Evolutionary conservation across 2,888 invertebrate species (phyloP).

Genomic region (Alsophila aescularia): DNA sequence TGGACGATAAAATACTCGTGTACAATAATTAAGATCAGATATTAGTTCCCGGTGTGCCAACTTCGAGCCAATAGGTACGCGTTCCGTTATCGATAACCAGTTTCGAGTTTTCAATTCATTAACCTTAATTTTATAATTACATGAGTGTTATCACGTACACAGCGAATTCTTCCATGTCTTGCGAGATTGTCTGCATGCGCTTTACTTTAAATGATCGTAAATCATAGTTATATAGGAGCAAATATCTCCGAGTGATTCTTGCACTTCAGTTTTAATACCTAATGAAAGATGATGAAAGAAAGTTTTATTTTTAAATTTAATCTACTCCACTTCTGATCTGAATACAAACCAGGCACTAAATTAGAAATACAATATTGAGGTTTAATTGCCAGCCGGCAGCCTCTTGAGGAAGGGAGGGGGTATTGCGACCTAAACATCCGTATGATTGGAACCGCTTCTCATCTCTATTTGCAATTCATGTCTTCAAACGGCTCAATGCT

Average conservation of each 20-base stretch:
- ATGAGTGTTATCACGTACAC: conserved; percentile 17
- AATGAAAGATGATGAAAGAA: conserved; percentile 6
- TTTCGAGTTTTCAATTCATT: conserved; percentile 17
- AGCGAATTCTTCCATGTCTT: conserved; percentile 21
- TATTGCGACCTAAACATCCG: conserved; percentile 64
- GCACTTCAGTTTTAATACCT: conserved; percentile 4
- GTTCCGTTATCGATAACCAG: conserved; percentile 15
- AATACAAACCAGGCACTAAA: conserved; percentile 45
- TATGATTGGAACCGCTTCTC: conserved; percentile 62
- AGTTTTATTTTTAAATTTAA: conserved; percentile 17
- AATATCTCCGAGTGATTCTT: conserved; percentile 3
- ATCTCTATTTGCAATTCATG: conserved; percentile 69
- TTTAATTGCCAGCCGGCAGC: conserved; percentile 65
- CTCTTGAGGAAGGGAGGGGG: conserved; percentile 49
- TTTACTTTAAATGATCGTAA: conserved; percentile 22
- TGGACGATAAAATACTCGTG: no score
- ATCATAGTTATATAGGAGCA: conserved; percentile 12
- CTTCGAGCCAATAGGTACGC: neutral
- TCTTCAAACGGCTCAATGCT: conserved; percentile 44
- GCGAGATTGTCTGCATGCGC: conserved; percentile 14
- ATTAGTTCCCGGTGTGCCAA: conserved; percentile 2
- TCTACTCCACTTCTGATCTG: conserved; percentile 27
- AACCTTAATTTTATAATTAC: conserved; percentile 27
- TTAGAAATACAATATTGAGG: conserved; percentile 56
- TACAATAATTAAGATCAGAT: neutral